These are phyloP conservation scores for Patiria miniata DNA, from an alignment of 35 echinoderm and acorn worm species.

Conservation along the genomic window DNA sequence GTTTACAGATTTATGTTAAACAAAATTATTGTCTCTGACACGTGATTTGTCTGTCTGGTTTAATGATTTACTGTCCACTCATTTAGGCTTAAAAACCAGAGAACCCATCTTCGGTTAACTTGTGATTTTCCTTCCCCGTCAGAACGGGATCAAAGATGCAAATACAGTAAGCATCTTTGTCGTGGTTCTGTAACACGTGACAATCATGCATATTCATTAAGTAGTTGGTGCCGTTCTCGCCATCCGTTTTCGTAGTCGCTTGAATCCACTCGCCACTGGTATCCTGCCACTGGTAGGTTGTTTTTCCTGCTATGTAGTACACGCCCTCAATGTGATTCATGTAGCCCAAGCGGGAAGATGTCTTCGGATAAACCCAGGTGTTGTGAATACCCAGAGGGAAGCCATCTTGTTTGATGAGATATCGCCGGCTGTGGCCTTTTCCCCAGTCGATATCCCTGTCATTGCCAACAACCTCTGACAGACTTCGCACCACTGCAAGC, in stretches of 20 bases:
- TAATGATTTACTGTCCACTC: no score
- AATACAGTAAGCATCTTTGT: not conserved
- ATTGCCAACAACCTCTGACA: not conserved
- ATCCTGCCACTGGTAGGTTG: conserved; percentile 6
- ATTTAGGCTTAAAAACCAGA: not conserved
- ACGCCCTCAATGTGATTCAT: conserved; percentile 5
- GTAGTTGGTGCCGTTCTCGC: not conserved
- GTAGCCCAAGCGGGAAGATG: not conserved
- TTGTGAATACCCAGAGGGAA: conserved; percentile 8
- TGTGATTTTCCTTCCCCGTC: not conserved
- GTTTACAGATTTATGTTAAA: no score
- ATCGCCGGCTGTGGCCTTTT: conserved; percentile 21
- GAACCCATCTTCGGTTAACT: not conserved
- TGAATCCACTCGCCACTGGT: not conserved
- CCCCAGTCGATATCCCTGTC: conserved; percentile 35
- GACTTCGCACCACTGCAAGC: not conserved
- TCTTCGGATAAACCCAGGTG: not conserved
- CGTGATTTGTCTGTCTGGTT: no score
- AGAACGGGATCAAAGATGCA: conserved; percentile 8
- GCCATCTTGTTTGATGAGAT: conserved; percentile 18
- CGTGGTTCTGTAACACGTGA: not conserved
- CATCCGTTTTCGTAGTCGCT: not conserved
- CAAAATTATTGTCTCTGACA: no score
- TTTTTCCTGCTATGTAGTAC: not conserved
- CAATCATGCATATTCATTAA: not conserved